Base-by-base conservation (phyloP, 2,888 invertebrate species). In the Panopea generosa region DNA sequence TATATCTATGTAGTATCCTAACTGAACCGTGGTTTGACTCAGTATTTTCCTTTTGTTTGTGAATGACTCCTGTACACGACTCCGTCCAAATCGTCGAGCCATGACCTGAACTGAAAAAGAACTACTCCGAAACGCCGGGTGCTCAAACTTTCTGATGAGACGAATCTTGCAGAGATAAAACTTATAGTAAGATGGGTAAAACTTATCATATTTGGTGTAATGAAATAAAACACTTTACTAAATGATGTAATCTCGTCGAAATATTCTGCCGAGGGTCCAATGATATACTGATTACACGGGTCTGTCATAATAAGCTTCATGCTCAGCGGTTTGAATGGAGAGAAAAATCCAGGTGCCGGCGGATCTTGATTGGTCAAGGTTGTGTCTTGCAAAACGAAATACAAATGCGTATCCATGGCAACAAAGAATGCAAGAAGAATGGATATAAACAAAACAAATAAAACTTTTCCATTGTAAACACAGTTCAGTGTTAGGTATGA, bases 141-240 rank as follows among this genome's bases (percentile, higher is more conserved):
- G 1, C 95, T 94, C n/a, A 97, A 92, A 85, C 94, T 95, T 88
- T 96, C 96, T 61, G 95, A 95, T 1, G 96, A 95, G 52, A 97
- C 93, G 60, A 96, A 94, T 89, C 96, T 96, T 0, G 95, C 96
- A 14, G 96, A 95, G 0, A 95, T 85, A 20, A 96, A 92, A 0
- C 97, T 96, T 0, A 97, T 94, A 18, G 96, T 93, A 1, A 97
- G 95, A 88, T 97, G 97, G 61, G 95, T 95, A 83, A 95, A 94
- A 55, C 97, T 97, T 86, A 97, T 96, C 93, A 95, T 95, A 92
- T 97, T 97, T 0, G 97, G 96, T 0, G 97, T 96, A 75, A 97
- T 94, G 93, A 91, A 91, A 38, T 83, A 84, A 72, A 92, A 91
- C 7, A 88, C 77, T 29, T 94, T 93, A 0, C 95, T 95, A 83